Evolutionary conservation across 2,797 vertebrate genomes (phyloP).

Genomic region (Chrysocyon brachyurus): DNA sequence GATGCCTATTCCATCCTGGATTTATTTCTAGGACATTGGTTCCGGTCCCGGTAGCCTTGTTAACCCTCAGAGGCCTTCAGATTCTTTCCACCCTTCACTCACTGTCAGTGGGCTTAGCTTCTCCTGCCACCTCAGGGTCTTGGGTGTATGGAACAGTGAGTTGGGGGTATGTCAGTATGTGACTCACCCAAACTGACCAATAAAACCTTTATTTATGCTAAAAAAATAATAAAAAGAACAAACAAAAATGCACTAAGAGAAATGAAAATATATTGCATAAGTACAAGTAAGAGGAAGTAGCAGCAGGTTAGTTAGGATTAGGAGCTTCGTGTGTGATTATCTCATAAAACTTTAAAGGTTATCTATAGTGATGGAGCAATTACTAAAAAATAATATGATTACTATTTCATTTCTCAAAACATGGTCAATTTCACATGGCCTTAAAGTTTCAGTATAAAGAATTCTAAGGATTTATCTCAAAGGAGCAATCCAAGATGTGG

Average conservation of each 20-base stretch:
- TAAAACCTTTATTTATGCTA: slow-evolving; percentile 85
- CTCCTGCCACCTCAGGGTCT: slow-evolving; percentile 21
- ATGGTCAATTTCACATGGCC: neutral
- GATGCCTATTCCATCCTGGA: slow-evolving; percentile 90
- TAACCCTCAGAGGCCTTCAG: slow-evolving; percentile 37
- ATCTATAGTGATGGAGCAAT: neutral
- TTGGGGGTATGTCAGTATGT: slow-evolving; percentile 59
- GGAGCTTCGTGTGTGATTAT: neutral
- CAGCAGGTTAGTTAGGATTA: neutral
- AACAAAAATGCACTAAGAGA: neutral
- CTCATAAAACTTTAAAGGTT: neutral
- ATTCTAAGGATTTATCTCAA: slow-evolving; percentile 32
- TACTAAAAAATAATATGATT: neutral
- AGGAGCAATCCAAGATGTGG: neutral
- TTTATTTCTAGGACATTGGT: slow-evolving; percentile 91
- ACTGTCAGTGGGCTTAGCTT: neutral
- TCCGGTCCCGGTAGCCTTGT: slow-evolving; percentile 81
- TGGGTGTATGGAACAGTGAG: neutral
- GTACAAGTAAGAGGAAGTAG: neutral
- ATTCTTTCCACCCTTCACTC: neutral
- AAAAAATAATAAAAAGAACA: neutral
- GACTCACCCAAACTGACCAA: slow-evolving; percentile 53
- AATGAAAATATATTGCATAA: slow-evolving; percentile 2
- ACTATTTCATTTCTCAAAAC: neutral
- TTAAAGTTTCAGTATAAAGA: slow-evolving; percentile 34